Percentiles rank a stretch among this genome's conserved stretches.
Evolutionary conservation across 1,140 invertebrate genomes (phyloP).

Genomic region (Diplogasteroides magnus): DNA sequence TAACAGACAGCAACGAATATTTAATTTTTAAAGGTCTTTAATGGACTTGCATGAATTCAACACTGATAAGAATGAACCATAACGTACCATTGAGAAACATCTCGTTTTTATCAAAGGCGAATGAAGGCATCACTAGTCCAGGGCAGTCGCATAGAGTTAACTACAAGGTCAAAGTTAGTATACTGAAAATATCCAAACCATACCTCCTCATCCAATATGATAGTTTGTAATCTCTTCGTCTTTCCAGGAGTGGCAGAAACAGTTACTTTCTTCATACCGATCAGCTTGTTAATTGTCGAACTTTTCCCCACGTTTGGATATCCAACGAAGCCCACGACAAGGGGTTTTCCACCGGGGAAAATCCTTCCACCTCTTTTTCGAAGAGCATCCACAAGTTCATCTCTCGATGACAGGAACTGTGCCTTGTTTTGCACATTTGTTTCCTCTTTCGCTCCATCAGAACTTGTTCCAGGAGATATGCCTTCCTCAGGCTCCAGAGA

Average conservation of each 20-base stretch:
- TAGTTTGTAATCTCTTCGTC: slow-evolving; percentile 77
- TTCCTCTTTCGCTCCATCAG: too few relatives aligned
- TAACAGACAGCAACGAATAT: too few relatives aligned
- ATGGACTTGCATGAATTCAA: background rate
- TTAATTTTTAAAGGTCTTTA: too few relatives aligned
- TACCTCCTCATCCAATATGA: slow-evolving; percentile 39
- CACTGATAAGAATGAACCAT: background rate
- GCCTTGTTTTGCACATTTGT: slow-evolving; percentile 54
- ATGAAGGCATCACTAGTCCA: slow-evolving; percentile 92
- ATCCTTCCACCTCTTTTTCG: slow-evolving; percentile 18
- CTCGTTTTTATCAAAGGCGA: slow-evolving; percentile 83
- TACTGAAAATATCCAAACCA: slow-evolving; percentile 61
- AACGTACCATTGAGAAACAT: slow-evolving; percentile 75
- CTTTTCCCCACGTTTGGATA: slow-evolving; percentile 99
- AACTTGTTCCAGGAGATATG: slow-evolving; percentile 46
- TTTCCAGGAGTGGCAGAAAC: slow-evolving; percentile 93
- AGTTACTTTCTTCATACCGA: slow-evolving; percentile 84
- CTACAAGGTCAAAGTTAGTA: slow-evolving; percentile 67
- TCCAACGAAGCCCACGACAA: slow-evolving; percentile 82
- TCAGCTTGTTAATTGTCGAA: slow-evolving; percentile 89
- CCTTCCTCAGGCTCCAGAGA: slow-evolving; percentile 32
- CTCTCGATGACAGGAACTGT: slow-evolving; percentile 48
- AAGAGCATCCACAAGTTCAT: slow-evolving; percentile 35
- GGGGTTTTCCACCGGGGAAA: slow-evolving; percentile 3
- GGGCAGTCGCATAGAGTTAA: slow-evolving; percentile 92